Conservation (phyloP, 2,888 invertebrate species). For the Arge pagana region DNA sequence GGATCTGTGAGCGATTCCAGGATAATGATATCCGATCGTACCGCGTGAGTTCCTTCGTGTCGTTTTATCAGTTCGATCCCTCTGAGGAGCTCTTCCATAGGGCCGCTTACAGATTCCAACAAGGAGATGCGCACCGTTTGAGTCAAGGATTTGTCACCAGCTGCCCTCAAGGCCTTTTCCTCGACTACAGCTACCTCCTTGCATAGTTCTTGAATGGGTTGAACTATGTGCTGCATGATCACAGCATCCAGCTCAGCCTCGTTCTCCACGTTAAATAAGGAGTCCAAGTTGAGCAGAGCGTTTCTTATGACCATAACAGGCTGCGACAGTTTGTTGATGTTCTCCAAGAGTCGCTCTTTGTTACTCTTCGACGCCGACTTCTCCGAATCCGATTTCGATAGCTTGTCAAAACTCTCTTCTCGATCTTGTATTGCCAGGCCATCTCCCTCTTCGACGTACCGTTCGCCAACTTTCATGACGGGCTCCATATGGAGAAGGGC, state of each 20-base stretch:
- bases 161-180: slow-evolving; percentile 43
- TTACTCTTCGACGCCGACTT: slow-evolving; percentile 36
- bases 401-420: slow-evolving; percentile 16
- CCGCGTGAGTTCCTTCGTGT: slow-evolving; percentile 33
- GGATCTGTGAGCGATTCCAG: slow-evolving; percentile 59
- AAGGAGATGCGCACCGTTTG: slow-evolving; percentile 47
- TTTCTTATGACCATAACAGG: slow-evolving; percentile 43
- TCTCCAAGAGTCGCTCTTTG: slow-evolving; percentile 42
- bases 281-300: slow-evolving; percentile 41
- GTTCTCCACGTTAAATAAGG: slow-evolving; percentile 28
- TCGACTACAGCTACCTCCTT: slow-evolving; percentile 47
- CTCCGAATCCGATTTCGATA: slow-evolving; percentile 33
- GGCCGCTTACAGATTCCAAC: slow-evolving; percentile 50
- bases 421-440: slow-evolving; percentile 12
- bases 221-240: slow-evolving; percentile 42
- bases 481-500: slow-evolving; percentile 6
- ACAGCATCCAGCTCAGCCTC: slow-evolving; percentile 37
- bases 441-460: slow-evolving; percentile 23
- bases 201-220: slow-evolving; percentile 48
- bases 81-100: slow-evolving; percentile 51
- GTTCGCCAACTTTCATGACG: slow-evolving; percentile 9
- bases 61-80: slow-evolving; percentile 48
- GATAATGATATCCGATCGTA: slow-evolving; percentile 46
- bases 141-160: slow-evolving; percentile 43
- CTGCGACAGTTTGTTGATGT: slow-evolving; percentile 37